Base-by-base conservation (phyloP, 2,888 invertebrate genomes). In the Colletes collaris region DNA sequence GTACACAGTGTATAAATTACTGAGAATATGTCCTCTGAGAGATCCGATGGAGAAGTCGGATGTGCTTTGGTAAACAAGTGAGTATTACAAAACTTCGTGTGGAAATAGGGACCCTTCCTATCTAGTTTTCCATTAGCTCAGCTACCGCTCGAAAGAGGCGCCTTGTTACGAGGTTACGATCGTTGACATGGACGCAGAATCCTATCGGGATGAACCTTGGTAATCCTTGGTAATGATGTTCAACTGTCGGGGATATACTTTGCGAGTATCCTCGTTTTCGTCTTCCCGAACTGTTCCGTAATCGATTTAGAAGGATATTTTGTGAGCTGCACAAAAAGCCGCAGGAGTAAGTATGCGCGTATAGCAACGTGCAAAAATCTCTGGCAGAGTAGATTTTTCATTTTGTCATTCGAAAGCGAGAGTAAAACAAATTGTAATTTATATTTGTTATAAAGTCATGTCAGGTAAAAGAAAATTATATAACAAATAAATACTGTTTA, bases 171-270 rank as follows among this genome's bases (percentile, higher is more conserved):
- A 80, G 82, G 78, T 80, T 82, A 86, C 80, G 64, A 76, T 84
- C 85, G 73, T 82, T 79, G 76, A 58, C 74, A 81, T 72, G 66
- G 70, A 72, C 72, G 58, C 79, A 78, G 82, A 80, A 82, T 64
- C 13, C 59, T 60, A 35, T 78, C 60, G 44, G 68, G 69, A 84
- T 81, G 76, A 83, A 69, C 62, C 69, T 74, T 64, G 19, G 55
- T 75, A 63, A 69, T 71, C 50, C 62, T 60, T 52, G 72, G 58
- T 60, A 73, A 85, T 77, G 83, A 89, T 86, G 87, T 85, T 80
- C 79, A 85, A 86, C 56, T 81, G 82, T 81, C 80, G 79, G 56
- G 74, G 67, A 76, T 82, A 35, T 60, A 8, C 44, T 56, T 40
- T 66, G 65, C 68, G 56, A 40, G 35, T 62, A 58, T 65, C 44